Conservation (phyloP, 1,140 invertebrate genomes). For the Lethocerus indicus region DNA sequence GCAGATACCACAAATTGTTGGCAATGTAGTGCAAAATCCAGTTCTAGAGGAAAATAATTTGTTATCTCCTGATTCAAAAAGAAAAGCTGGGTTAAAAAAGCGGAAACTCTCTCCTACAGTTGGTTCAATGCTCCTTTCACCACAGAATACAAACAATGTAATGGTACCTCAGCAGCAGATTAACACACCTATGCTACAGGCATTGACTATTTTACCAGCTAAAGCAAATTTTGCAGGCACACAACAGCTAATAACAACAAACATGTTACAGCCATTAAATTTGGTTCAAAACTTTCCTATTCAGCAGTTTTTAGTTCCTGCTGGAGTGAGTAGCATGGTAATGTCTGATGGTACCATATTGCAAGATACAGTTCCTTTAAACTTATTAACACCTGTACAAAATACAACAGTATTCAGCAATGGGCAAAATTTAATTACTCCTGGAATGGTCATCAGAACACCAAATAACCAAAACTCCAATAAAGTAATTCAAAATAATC, state of each 20-base stretch:
- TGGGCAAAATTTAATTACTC: conserved; percentile 45
- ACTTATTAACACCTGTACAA: conserved; percentile 54
- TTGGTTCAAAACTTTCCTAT: conserved; percentile 61
- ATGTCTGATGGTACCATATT: conserved; percentile 45
- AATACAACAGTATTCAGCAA: conserved; percentile 31
- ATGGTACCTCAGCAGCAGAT: conserved; percentile 18
- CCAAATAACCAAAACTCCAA: conserved; percentile 24
- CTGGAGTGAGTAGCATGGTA: conserved; percentile 57
- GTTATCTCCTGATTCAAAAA: conserved; percentile 12
- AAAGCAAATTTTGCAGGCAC: conserved; percentile 30
- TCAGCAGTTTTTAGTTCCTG: conserved; percentile 66
- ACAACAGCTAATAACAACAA: conserved; percentile 23
- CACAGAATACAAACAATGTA: conserved; percentile 32
- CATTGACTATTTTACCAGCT: conserved; percentile 54
- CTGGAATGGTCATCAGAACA: conserved; percentile 59
- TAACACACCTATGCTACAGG: conserved; percentile 29
- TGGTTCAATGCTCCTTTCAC: conserved; percentile 34
- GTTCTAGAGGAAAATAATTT: conserved; percentile 5
- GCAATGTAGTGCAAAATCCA: conserved; percentile 22
- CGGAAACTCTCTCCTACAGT: conserved; percentile 10
- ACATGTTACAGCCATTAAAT: conserved; percentile 64
- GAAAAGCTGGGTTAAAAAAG: conserved; percentile 12
- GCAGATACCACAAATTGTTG: conserved; percentile 34
- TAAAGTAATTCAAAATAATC: conserved; percentile 14
- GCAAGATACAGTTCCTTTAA: conserved; percentile 52